A percentile compares a stretch with the other conserved stretches of the same genome.
Conservation (phyloP, 2,797 vertebrate species). For the Danio kyathit region DNA sequence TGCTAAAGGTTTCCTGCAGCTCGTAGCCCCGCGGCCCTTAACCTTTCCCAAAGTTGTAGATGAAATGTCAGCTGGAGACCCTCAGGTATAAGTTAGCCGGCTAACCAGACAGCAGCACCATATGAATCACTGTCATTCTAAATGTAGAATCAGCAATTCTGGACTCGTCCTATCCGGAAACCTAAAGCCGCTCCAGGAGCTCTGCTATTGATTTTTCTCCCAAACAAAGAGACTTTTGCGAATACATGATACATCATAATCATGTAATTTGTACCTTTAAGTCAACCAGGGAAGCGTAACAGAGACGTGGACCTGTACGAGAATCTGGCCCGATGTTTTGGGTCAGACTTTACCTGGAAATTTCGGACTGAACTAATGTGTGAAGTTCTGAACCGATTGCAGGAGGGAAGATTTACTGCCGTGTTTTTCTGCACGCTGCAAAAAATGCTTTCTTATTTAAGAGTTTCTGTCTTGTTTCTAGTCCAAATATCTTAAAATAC, state of each 20-base stretch:
- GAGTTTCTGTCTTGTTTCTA: neutral
- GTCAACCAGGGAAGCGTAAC: slow-evolving; percentile 74
- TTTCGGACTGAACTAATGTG: neutral
- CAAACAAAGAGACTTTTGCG: slow-evolving; percentile 85
- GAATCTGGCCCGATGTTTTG: slow-evolving; percentile 47
- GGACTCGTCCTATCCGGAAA: slow-evolving; percentile 62
- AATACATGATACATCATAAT: slow-evolving; percentile 90
- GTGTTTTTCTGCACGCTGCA: too few species aligned
- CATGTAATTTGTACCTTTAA: slow-evolving; percentile 85
- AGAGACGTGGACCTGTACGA: slow-evolving; percentile 69
- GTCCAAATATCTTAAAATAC: too few species aligned
- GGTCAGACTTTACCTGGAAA: neutral
- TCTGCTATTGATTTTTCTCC: slow-evolving; percentile 81
- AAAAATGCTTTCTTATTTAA: neutral
- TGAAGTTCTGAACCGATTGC: neutral
- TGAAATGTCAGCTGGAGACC: slow-evolving; percentile 71
- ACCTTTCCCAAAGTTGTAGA: slow-evolving; percentile 67
- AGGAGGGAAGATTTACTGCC: neutral
- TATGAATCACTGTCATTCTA: slow-evolving; percentile 84
- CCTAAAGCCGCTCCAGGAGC: slow-evolving; percentile 56
- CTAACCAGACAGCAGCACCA: slow-evolving; percentile 63
- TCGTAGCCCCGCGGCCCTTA: slow-evolving; percentile 66
- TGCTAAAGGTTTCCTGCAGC: slow-evolving; percentile 65
- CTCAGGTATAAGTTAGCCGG: slow-evolving; percentile 70
- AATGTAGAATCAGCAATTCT: slow-evolving; percentile 82